These are phyloP conservation scores for Periparus ater DNA, from an alignment of 2,797 vertebrate genomes.

Conservation along the genomic window DNA sequence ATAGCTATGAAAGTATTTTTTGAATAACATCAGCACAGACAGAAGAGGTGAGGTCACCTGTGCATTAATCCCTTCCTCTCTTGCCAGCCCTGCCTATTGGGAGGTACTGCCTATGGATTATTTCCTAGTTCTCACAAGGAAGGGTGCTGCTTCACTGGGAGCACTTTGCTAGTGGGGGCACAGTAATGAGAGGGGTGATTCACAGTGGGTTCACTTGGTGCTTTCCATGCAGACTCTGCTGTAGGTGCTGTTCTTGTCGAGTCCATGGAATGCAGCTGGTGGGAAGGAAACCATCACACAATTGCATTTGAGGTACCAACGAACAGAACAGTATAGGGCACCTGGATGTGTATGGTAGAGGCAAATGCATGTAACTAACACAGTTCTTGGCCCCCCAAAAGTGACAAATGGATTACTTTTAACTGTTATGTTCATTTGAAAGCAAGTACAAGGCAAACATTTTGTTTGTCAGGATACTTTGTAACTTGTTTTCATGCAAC, in stretches of 20 bases:
- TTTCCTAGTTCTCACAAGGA: neutral
- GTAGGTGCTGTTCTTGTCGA: neutral
- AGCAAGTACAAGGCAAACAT: neutral
- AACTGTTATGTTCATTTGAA: neutral
- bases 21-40: neutral
- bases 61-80: neutral
- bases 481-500: neutral
- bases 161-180: neutral
- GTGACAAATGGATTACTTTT: neutral
- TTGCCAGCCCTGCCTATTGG: neutral
- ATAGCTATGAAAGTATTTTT: neutral
- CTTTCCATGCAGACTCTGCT: neutral
- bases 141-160: neutral
- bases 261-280: neutral
- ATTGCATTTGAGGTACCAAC: neutral
- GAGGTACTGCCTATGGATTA: neutral
- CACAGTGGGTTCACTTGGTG: neutral
- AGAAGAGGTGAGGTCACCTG: neutral
- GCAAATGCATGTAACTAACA: neutral
- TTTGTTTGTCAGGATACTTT: neutral
- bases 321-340: neutral
- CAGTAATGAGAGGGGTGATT: neutral
- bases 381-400: neutral
- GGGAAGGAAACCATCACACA: neutral
- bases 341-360: neutral